phyloP scores from a whole-genome alignment of 2,113 vertebrate genomes.

The Indicator indicator region DNA sequence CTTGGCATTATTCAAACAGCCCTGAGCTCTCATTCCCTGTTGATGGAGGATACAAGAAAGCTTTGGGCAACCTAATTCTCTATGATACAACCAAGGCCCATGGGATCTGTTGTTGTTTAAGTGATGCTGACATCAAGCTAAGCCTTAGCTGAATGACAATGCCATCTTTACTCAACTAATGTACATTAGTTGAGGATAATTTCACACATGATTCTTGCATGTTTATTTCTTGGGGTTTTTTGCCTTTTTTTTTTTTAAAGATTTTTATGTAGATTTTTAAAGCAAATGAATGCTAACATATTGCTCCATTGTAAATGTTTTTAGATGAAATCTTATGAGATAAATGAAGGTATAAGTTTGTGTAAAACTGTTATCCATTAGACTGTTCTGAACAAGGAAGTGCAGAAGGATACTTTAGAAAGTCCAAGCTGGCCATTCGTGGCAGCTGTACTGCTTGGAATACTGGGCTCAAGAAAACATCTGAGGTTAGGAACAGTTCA shows the following conservation, averaged over 20 bases:
- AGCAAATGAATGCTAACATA: background rate
- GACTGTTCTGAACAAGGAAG: background rate
- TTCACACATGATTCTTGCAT: background rate
- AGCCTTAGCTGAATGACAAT: background rate
- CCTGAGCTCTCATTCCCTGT: background rate
- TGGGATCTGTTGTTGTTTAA: background rate
- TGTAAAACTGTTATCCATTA: background rate
- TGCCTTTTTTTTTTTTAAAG: background rate
- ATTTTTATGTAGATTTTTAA: background rate
- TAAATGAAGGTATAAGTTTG: background rate
- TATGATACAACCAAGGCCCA: background rate
- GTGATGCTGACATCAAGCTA: background rate
- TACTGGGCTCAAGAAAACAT: background rate
- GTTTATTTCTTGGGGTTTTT: background rate
- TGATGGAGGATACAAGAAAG: background rate
- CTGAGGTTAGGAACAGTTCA: background rate
- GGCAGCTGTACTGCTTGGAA: background rate
- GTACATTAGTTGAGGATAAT: background rate
- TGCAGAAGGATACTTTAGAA: background rate
- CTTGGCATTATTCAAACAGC: background rate
- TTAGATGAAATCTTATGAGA: background rate
- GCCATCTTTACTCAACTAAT: background rate
- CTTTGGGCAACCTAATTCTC: slow-evolving; percentile 1
- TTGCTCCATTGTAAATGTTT: background rate
- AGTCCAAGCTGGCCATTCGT: background rate